phyloP scores from a whole-genome alignment of 2,113 vertebrate species.

The Tragulus kanchil region DNA sequence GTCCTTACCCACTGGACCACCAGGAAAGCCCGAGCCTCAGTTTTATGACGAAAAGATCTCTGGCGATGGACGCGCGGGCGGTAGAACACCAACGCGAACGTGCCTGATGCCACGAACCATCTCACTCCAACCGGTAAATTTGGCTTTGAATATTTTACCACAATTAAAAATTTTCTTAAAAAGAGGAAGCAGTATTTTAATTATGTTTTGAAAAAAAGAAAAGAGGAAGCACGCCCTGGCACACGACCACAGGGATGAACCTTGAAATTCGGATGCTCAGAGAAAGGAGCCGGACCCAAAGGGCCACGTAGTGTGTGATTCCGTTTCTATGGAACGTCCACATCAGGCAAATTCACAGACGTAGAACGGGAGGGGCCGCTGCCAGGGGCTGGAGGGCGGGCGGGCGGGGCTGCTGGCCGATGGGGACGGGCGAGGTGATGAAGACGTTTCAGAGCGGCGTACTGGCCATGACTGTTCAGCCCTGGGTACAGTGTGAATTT shows the following conservation, averaged over 20 bases:
- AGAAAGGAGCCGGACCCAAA: neutral
- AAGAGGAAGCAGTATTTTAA: neutral
- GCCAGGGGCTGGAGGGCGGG: neutral
- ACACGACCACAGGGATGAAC: fast-evolving
- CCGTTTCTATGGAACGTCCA: fast-evolving
- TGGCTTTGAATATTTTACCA: neutral
- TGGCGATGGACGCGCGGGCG: neutral
- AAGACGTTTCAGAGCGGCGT: neutral
- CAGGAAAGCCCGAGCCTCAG: neutral
- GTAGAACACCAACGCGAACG: neutral
- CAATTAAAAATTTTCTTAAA: neutral
- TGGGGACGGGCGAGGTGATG: neutral
- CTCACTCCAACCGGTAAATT: neutral
- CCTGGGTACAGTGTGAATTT: neutral
- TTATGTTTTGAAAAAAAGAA: neutral
- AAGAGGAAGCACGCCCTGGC: neutral
- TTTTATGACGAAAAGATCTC: neutral
- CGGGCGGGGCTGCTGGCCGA: fast-evolving
- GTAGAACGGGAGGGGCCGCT: fast-evolving
- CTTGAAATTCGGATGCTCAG: neutral
- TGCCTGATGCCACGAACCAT: neutral
- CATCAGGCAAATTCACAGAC: neutral
- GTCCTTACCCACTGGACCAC: no score
- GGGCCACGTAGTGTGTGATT: fast-evolving
- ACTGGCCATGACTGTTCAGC: fast-evolving